phyloP scores from a whole-genome alignment of 2,888 invertebrate genomes.

The Amorpha juglandis region DNA sequence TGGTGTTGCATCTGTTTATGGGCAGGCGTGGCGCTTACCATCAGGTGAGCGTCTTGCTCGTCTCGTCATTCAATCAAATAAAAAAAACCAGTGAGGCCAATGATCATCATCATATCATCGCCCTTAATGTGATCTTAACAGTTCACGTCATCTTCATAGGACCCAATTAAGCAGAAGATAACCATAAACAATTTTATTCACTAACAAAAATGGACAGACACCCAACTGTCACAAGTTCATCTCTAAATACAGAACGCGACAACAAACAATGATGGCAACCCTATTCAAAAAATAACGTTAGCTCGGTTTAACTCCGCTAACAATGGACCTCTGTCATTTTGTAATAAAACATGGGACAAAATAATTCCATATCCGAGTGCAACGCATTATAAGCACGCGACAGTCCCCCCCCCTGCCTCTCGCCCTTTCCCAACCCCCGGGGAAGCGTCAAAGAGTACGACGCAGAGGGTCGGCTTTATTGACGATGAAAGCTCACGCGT shows the following conservation, averaged over 20 bases:
- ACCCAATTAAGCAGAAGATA: background rate
- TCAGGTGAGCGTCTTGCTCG: no score
- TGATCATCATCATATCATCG: no score
- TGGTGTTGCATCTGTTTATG: no score
- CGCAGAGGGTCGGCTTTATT: conserved; percentile 38
- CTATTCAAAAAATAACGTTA: conserved; percentile 13
- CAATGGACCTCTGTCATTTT: conserved; percentile 24
- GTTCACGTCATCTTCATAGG: no score
- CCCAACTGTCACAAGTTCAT: background rate
- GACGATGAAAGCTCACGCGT: conserved; percentile 23
- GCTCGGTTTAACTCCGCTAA: conserved; percentile 19
- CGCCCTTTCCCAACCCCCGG: conserved; percentile 55
- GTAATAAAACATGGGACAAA: conserved; percentile 27
- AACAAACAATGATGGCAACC: background rate
- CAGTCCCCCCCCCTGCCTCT: conserved; percentile 52
- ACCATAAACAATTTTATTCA: background rate
- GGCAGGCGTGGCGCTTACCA: no score
- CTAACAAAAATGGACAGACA: background rate
- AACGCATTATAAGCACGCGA: conserved; percentile 64
- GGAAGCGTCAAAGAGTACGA: conserved; percentile 57
- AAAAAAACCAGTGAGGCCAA: no score
- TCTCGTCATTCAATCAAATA: no score
- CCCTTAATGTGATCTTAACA: no score
- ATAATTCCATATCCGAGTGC: conserved; percentile 30
- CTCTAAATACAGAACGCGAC: background rate